A percentile compares a stretch with the other conserved stretches of the same genome.
phyloP scores from a whole-genome alignment of 2,888 invertebrate species.

The Andrena hattorfiana region DNA sequence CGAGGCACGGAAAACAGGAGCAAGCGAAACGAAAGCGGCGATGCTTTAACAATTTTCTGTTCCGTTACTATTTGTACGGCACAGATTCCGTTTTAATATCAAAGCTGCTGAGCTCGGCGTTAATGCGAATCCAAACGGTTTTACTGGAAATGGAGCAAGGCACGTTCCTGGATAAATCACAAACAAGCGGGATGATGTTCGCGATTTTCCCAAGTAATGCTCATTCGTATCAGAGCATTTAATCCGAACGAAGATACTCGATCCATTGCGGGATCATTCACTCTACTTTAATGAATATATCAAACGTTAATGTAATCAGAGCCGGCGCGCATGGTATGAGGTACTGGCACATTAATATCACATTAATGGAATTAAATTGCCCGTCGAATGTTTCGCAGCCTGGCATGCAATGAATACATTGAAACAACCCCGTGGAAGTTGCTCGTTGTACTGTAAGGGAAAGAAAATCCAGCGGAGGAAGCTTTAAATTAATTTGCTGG shows the following conservation, averaged over 20 bases:
- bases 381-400: not conserved
- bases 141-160: not conserved
- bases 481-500: not conserved
- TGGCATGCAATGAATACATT: not conserved
- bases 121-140: constrained; percentile 13
- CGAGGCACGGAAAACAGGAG: not conserved
- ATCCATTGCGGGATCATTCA: constrained; percentile 2
- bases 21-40: not conserved
- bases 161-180: constrained; percentile 9
- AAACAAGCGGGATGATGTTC: not conserved
- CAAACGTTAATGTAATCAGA: constrained; percentile 12
- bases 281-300: constrained; percentile 8
- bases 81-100: constrained; percentile 7
- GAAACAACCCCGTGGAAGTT: not conserved
- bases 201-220: not conserved
- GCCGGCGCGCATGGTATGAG: not conserved
- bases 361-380: not conserved
- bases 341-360: not conserved
- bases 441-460: no score
- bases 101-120: not conserved
- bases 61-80: not conserved
- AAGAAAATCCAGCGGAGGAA: not conserved
- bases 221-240: not conserved
- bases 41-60: not conserved
- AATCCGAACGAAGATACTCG: not conserved